Conservation (phyloP, 2,797 vertebrate species). For the Aeoliscus strigatus region DNA sequence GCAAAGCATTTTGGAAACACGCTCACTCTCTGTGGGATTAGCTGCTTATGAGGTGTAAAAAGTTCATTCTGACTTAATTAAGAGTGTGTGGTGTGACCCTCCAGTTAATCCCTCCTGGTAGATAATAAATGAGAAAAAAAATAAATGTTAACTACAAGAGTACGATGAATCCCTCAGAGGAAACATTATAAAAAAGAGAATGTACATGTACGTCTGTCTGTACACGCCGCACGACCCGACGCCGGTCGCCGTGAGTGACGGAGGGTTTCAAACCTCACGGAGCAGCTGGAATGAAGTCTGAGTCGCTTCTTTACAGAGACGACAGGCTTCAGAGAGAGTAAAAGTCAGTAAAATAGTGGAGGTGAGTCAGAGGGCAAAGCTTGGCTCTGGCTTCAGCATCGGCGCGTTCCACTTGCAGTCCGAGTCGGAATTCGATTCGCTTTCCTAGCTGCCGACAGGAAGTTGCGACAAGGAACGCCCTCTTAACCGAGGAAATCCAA, state of each 20-base stretch:
- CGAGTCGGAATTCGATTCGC: too few relatives aligned
- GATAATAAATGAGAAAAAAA: conserved; percentile 18
- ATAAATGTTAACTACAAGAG: conserved; percentile 17
- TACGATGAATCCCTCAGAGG: conserved; percentile 24
- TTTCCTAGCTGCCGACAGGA: too few relatives aligned
- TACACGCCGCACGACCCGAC: too few relatives aligned
- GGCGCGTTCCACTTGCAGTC: too few relatives aligned
- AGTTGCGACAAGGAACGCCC: too few relatives aligned
- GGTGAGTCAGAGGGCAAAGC: conserved; percentile 63
- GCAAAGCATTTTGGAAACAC: conserved; percentile 46
- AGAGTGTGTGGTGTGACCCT: conserved; percentile 25
- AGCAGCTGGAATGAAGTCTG: conserved; percentile 72
- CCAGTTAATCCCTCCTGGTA: conserved; percentile 23
- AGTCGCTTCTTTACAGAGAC: too few relatives aligned
- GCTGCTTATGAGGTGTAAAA: conserved; percentile 75
- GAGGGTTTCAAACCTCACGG: conserved; percentile 68
- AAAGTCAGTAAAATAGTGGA: conserved; percentile 53
- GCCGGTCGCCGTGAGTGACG: too few relatives aligned
- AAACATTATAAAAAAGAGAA: conserved; percentile 27
- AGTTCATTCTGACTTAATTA: conserved; percentile 41
- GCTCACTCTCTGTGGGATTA: conserved; percentile 47
- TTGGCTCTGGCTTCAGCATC: conserved; percentile 47
- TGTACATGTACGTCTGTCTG: conserved; percentile 17
- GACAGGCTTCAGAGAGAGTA: too few relatives aligned
- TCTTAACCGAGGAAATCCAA: too few relatives aligned